Evolutionary conservation across 1,140 invertebrate genomes (phyloP).

Genomic region (Acyrthosiphon pisum): DNA sequence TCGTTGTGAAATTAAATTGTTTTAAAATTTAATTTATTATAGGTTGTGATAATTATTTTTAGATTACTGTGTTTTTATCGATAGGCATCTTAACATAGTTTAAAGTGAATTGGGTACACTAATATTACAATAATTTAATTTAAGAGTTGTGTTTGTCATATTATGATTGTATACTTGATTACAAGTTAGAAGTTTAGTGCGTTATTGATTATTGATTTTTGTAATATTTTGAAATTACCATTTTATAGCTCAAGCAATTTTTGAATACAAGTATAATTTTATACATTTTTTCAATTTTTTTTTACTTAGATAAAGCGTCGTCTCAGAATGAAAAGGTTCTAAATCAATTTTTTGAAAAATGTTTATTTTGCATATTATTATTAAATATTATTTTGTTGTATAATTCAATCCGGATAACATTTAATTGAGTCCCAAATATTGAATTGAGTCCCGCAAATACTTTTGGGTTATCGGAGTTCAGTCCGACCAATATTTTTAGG

Average conservation of each 20-base stretch:
- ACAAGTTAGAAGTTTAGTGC: neutral
- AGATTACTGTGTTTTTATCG: neutral
- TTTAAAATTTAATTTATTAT: neutral
- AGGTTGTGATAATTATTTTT: slow-evolving; percentile 10
- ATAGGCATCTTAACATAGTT: neutral
- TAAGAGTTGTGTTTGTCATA: neutral
- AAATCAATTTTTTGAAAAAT: too few relatives aligned
- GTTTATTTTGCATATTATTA: too few relatives aligned
- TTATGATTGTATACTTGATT: neutral
- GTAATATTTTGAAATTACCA: neutral
- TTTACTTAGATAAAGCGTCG: too few relatives aligned
- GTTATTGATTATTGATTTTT: neutral
- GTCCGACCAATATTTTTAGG: too few relatives aligned
- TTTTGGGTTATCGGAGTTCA: too few relatives aligned
- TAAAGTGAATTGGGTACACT: neutral
- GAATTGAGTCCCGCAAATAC: too few relatives aligned
- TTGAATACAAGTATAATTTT: too few relatives aligned
- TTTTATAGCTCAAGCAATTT: neutral
- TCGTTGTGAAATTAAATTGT: neutral
- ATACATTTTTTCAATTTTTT: neutral
- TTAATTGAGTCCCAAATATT: too few relatives aligned
- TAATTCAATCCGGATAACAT: too few relatives aligned
- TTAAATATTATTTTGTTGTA: too few relatives aligned
- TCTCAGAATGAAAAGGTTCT: too few relatives aligned
- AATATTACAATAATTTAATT: neutral